Conservation (phyloP, 2,888 invertebrate species). For the Nomada ferruginata region DNA sequence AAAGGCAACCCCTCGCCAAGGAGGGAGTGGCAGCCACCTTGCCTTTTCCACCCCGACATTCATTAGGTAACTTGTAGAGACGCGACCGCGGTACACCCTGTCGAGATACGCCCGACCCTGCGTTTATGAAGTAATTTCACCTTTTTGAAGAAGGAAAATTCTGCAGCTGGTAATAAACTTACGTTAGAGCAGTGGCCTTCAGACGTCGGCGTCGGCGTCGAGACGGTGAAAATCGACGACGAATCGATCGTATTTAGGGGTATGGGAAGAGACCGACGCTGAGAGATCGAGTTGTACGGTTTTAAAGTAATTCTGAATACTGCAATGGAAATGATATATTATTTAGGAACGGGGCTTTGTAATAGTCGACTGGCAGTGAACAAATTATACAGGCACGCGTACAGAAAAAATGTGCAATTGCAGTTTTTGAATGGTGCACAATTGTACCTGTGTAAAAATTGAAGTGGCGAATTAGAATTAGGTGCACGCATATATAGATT, state of each 20-base stretch:
- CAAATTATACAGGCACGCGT: too few species aligned
- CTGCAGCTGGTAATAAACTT: constrained; percentile 72
- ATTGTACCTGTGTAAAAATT: too few species aligned
- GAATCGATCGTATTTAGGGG: constrained; percentile 27
- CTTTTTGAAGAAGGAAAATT: constrained; percentile 70
- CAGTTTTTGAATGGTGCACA: too few species aligned
- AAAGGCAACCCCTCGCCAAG: constrained; percentile 42
- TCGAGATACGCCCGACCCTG: constrained; percentile 56
- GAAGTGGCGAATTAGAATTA: too few species aligned
- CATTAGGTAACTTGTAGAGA: constrained; percentile 70
- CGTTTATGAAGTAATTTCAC: constrained; percentile 74
- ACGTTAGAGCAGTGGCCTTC: constrained; percentile 53
- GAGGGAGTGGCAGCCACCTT: constrained; percentile 44
- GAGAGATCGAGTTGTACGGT: neutral
- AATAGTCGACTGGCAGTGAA: too few species aligned
- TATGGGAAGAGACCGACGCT: neutral
- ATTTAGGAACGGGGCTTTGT: too few species aligned
- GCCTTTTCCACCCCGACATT: constrained; percentile 65
- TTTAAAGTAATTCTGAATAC: neutral
- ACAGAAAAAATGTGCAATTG: too few species aligned
- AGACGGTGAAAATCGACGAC: constrained; percentile 61
- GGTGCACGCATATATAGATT: too few species aligned
- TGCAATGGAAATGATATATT: neutral
- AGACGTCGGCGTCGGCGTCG: constrained; percentile 45
- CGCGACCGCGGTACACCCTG: constrained; percentile 58